phyloP scores from a whole-genome alignment of 2,888 invertebrate genomes.

The Orchestes rusci region DNA sequence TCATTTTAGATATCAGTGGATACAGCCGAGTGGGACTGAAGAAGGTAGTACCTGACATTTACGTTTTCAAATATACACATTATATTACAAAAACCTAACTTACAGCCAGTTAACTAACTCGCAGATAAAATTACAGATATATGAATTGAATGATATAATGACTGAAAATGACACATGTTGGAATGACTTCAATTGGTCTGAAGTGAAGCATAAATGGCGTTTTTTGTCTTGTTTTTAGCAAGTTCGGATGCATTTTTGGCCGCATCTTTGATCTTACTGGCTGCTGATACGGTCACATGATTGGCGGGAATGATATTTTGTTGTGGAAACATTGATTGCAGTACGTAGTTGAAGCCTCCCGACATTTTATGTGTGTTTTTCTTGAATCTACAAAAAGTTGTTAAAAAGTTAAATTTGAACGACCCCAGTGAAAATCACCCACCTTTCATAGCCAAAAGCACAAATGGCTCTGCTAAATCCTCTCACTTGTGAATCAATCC shows the following conservation, averaged over 20 bases:
- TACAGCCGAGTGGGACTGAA: too few relatives aligned
- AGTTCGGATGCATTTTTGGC: slow-evolving; percentile 76
- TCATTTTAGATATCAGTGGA: too few relatives aligned
- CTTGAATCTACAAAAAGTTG: slow-evolving; percentile 12
- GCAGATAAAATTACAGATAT: neutral
- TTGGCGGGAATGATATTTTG: slow-evolving; percentile 39
- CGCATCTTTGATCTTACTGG: slow-evolving; percentile 63
- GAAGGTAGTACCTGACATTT: too few relatives aligned
- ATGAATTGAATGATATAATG: neutral
- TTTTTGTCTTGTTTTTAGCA: slow-evolving; percentile 58
- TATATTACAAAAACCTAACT: too few relatives aligned
- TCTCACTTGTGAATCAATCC: slow-evolving; percentile 83
- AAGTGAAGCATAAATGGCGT: slow-evolving; percentile 42
- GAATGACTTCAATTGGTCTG: too few relatives aligned
- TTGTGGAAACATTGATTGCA: slow-evolving; percentile 63
- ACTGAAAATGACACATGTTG: too few relatives aligned
- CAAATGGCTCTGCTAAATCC: slow-evolving; percentile 84
- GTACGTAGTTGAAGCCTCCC: slow-evolving; percentile 76
- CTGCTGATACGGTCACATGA: slow-evolving; percentile 33
- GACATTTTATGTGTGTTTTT: slow-evolving; percentile 41
- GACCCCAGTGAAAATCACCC: slow-evolving; percentile 71
- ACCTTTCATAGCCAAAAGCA: slow-evolving; percentile 83
- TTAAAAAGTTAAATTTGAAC: neutral
- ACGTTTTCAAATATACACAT: too few relatives aligned
- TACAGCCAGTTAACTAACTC: neutral